Evolutionary conservation across 2,797 vertebrate species (phyloP), one percentile per base, ranked within the genome.

Genomic region (Ctenosaura bakeri): DNA sequence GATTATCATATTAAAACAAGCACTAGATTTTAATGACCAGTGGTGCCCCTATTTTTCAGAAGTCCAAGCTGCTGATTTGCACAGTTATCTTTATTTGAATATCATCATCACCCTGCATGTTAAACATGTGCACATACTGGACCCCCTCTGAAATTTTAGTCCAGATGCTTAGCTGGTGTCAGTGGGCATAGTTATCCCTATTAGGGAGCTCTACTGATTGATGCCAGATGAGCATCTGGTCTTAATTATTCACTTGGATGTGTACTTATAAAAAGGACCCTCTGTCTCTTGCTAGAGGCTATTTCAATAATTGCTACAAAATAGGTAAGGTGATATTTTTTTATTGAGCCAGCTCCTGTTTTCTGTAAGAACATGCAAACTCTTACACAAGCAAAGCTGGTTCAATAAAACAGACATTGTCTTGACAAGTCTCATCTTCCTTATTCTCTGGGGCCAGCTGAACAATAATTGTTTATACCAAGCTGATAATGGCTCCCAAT

Each of bases 111-210:
- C n/a, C 26, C 64, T 73, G 38, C 90, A 42, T 32, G 46, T 83
- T 50, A 71, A 87, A 88, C 80, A 87, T 83, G 62, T 83, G 79
- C 80, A 24, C 59, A 26, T 20, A 83, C 56, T 77, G 73, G 89
- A 71, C 62, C 62, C 85, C 29, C n/a, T 69, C 50, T 88, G 81
- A 88, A 83, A 78, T 90, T 54, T 69, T 79, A 87, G 64, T 90
- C 86, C 86, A 90, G 80, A 88, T 90, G 90, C 90, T 90, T 62
- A 90, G 56, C 42, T 32, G 32, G 73, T 88, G 73, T 87, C 80
- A 88, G 73, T 90, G 86, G 89, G 86, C 81, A 90, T 87, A 88
- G 86, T 88, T 88, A 84, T 90, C 86, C 86, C 62, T 84, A 79
- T 90, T 88, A 88, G 56, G 73, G 76, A 71, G 50, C 50, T 59